Evolutionary conservation across 2,888 invertebrate species (phyloP), one percentile per base, ranked within the genome.

Genomic region (Sepioteuthis lessoniana): DNA sequence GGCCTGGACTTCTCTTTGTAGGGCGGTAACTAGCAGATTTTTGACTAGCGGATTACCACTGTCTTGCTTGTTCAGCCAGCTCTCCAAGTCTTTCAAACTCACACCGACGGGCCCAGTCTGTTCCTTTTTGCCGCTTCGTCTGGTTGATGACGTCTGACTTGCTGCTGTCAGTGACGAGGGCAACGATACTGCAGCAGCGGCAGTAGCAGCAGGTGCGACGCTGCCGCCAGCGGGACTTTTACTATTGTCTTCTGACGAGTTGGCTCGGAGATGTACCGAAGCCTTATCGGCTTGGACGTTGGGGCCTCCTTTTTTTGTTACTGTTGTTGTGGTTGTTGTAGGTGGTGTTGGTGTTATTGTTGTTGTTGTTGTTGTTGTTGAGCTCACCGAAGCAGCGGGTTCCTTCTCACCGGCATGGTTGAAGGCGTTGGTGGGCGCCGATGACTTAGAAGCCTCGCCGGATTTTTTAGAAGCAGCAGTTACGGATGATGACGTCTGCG

Each of bases 1-100:
- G 90, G 98, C 98, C 92, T 98, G 98, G 21, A 98, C 98, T 97
- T 98, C 98, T 96, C 98, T 98, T 95, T 98, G 98, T 21, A 98
- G 97, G 95, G 98, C 98, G 90, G 98, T 97, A 96, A 98, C 98
- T 76, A 98, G 97, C 96, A 96, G 96, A 25, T 95, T 95, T 94
- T 96, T 96, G 31, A 96, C 95, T 31, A 96, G 94, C 21, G 95
- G 95, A 35, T 76, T 76, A 16, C n/a, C 76, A 37, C 95, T 95
- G 21, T 96, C 96, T 31, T 96, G 95, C 19, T 95, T 95, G 16
- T 95, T 93, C 13, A 97, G 94, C 96, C 96, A 97, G 42, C 95
- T 94, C 94, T 97, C 96, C 21, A 97, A 95, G 31, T 96, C 96
- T 90, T 95, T 94, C 50, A 96, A 94, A 38, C 95, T 95, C 31